Evolutionary conservation across 2,797 vertebrate genomes (phyloP), one percentile per base, ranked within the genome.

Genomic region (Hypotaenidia philippensis): DNA sequence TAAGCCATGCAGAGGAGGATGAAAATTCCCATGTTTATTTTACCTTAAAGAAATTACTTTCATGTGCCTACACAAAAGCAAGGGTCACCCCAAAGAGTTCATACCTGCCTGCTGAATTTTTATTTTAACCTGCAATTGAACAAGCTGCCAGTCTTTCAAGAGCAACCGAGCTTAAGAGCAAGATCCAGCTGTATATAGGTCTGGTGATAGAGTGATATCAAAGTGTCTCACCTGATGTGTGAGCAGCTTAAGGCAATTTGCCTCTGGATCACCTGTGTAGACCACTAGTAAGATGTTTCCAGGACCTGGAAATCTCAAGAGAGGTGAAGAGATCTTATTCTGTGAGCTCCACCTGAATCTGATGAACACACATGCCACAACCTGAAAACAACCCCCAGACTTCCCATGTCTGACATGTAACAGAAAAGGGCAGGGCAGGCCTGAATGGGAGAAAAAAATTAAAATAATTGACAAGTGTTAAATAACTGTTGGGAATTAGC

Each of bases 1-100:
- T 1, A 11, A 0, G 1, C 13, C 45, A 38, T 16, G n/a, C 29
- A 77, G 34, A 50, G 5, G 3, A 85, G 16, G 22, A 83, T 23
- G 10, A 19, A 55, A 83, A 21, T 25, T 26, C 9, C 4, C 10
- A 22, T 27, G 9, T 13, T 52, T 38, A 29, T 65, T 81, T 66
- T 69, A 74, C 27, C 27, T 59, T 61, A 27, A 77, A 72, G 9
- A 79, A 86, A 74, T 15, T 1, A 59, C 7, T 19, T 89, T 45
- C 7, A 19, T 8, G 38, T 16, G 5, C 60, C 29, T 36, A n/a
- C 71, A 71, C 6, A 77, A 86, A 86, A 61, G 47, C 16, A 71
- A 26, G 7, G 63, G 5, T 34, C 29, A 61, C 2, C 1, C 5
- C 19, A 1, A 8, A 17, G 79, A 69, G n/a, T 38, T 69, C 47